Evolutionary conservation across 2,113 vertebrate genomes (phyloP).

Genomic region (Ictalurus punctatus): DNA sequence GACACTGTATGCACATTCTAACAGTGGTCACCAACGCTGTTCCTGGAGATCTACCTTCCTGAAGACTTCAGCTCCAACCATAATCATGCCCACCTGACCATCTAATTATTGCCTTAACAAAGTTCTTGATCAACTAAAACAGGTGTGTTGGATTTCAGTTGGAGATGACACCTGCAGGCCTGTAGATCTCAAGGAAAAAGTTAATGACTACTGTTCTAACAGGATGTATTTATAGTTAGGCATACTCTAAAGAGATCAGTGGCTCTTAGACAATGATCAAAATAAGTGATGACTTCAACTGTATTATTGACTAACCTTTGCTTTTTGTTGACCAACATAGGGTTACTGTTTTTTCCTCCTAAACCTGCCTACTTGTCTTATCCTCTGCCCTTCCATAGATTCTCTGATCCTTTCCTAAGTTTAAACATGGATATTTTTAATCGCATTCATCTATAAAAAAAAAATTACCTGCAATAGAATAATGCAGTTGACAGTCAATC

Average conservation of each 20-base stretch:
- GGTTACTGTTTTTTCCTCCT: neutral
- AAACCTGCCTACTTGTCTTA: neutral
- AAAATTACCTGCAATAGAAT: neutral
- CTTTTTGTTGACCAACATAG: slow-evolving; percentile 6
- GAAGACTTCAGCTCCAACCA: too few species aligned
- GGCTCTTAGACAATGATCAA: neutral
- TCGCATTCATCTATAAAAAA: neutral
- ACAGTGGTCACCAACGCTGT: too few species aligned
- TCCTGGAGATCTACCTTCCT: too few species aligned
- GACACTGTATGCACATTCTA: neutral
- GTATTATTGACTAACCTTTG: neutral
- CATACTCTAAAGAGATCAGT: neutral
- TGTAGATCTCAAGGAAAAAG: too few species aligned
- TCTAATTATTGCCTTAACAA: too few species aligned
- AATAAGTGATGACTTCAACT: neutral
- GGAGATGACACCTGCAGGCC: too few species aligned
- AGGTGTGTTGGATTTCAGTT: too few species aligned
- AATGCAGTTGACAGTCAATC: neutral
- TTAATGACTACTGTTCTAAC: too few species aligned
- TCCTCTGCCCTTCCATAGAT: neutral
- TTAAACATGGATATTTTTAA: neutral
- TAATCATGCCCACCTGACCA: too few species aligned
- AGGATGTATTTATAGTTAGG: neutral
- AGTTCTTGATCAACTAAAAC: too few species aligned
- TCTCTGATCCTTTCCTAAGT: neutral